These are phyloP conservation scores for Gambusia affinis DNA, from an alignment of 2,113 vertebrate genomes.

Conservation along the genomic window DNA sequence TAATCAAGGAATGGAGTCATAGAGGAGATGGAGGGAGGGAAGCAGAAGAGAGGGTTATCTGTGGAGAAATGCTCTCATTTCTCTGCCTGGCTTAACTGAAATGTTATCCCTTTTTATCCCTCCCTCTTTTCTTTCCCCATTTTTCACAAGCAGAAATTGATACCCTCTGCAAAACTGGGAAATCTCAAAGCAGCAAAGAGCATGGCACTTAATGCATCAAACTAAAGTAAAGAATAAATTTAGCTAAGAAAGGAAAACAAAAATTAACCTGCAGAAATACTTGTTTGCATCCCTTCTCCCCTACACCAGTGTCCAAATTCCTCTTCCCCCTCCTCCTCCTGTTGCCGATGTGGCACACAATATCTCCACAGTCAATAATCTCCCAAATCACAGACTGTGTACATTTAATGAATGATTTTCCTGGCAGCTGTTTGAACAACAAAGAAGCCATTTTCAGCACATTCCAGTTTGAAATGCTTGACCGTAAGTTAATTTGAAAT, in stretches of 20 bases:
- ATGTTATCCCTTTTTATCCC: slow-evolving; percentile 56
- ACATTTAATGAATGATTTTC: slow-evolving; percentile 39
- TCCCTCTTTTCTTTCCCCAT: neutral
- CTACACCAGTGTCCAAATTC: slow-evolving; percentile 23
- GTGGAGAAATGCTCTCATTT: slow-evolving; percentile 28
- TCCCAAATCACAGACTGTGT: slow-evolving; percentile 24
- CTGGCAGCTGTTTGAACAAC: slow-evolving; percentile 1
- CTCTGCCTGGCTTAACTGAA: slow-evolving; percentile 71
- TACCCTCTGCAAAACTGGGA: neutral
- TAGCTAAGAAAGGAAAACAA: neutral
- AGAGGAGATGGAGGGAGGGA: slow-evolving; percentile 47
- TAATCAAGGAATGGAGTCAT: slow-evolving; percentile 78
- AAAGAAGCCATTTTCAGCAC: slow-evolving; percentile 1
- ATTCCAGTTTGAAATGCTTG: neutral
- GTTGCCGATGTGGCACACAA: slow-evolving; percentile 93
- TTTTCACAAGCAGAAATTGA: neutral
- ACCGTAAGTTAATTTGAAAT: neutral
- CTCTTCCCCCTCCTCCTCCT: slow-evolving; percentile 44
- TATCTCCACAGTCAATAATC: slow-evolving; percentile 52
- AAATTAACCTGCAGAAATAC: neutral
- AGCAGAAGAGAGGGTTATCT: slow-evolving; percentile 1
- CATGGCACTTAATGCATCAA: neutral
- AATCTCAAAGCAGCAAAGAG: neutral
- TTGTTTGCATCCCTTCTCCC: slow-evolving; percentile 41
- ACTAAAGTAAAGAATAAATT: neutral